Evolutionary conservation across 2,797 vertebrate species (phyloP).

Genomic region (Takifugu ocellatus): DNA sequence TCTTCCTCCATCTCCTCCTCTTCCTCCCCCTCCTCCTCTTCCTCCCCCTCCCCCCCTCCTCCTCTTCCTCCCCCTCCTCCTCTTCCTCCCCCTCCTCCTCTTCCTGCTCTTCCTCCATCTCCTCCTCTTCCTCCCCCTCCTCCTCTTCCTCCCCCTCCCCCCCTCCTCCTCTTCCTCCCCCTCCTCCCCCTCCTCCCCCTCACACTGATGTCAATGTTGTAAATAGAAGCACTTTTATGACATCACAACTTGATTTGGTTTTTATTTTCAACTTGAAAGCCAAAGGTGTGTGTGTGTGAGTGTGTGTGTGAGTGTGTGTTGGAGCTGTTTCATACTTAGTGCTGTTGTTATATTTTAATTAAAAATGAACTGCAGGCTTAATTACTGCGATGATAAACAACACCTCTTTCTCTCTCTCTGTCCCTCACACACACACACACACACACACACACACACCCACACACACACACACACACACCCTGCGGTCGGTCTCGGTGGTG

Average conservation of each 20-base stretch:
- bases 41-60: neutral
- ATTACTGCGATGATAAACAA: conserved; percentile 74
- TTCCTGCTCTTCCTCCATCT: neutral
- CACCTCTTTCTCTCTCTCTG: conserved; percentile 34
- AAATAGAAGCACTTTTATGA: neutral
- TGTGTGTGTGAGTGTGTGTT: conserved; percentile 17
- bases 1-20: neutral
- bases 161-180: neutral
- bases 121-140: neutral
- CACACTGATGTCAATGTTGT: neutral
- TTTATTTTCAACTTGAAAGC: neutral
- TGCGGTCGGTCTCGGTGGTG: conserved; percentile 46
- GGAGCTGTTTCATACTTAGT: conserved; percentile 36
- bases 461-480: conserved; percentile 25
- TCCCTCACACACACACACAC: conserved; percentile 19
- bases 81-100: neutral
- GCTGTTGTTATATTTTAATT: conserved; percentile 69
- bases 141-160: neutral
- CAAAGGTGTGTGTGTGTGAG: conserved; percentile 7
- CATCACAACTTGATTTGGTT: neutral
- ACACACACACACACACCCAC: conserved; percentile 14
- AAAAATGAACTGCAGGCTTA: conserved; percentile 62
- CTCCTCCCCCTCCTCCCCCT: neutral
- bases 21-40: neutral
- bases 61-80: neutral